phyloP scores from a whole-genome alignment of 2,797 vertebrate species.

The Sciaenops ocellatus region DNA sequence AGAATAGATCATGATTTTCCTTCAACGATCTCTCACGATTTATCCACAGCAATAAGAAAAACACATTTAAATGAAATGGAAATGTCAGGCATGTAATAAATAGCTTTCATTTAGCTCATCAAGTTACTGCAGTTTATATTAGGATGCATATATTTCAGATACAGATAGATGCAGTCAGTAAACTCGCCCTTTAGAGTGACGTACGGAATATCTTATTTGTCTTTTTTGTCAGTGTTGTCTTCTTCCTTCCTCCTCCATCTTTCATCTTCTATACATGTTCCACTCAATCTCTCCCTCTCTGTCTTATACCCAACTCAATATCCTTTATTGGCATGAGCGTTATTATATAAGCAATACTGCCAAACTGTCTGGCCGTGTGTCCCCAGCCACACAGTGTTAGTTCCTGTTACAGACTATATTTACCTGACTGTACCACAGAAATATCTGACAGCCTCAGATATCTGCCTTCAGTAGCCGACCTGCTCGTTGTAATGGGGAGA shows the following conservation, averaged over 20 bases:
- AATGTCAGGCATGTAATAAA: slow-evolving; percentile 1
- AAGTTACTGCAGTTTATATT: neutral
- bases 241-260: neutral
- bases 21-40: neutral
- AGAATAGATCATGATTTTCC: slow-evolving; percentile 1
- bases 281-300: slow-evolving; percentile 3
- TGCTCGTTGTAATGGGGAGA: slow-evolving; percentile 62
- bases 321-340: slow-evolving; percentile 42
- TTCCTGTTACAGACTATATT: slow-evolving; percentile 70
- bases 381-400: slow-evolving; percentile 22
- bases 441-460: slow-evolving; percentile 63
- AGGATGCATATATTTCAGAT: neutral
- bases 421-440: slow-evolving; percentile 56
- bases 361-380: slow-evolving; percentile 43
- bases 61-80: slow-evolving; percentile 4
- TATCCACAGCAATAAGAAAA: neutral
- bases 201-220: neutral
- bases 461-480: slow-evolving; percentile 50
- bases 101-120: slow-evolving; percentile 4
- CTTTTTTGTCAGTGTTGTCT: neutral
- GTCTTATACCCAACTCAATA: slow-evolving; percentile 43
- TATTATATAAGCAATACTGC: slow-evolving; percentile 44
- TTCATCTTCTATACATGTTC: slow-evolving; percentile 8
- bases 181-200: neutral
- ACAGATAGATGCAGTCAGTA: neutral